Base-by-base conservation (phyloP, 2,113 vertebrate genomes). In the Tupaia tana region DNA sequence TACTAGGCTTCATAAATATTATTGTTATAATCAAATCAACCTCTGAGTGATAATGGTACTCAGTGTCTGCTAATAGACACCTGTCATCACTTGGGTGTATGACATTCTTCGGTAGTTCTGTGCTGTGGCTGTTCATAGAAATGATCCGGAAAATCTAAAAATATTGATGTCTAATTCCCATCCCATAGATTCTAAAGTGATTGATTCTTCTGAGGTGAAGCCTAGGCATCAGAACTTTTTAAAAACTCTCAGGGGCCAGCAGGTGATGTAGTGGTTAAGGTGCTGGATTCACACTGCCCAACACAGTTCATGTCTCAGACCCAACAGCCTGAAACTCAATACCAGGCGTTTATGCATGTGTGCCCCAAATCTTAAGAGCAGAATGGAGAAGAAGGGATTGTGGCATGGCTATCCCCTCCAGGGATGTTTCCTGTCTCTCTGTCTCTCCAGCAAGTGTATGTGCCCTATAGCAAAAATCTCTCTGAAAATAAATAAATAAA, bases 1-100 rank as follows among this genome's bases (percentile, higher is more conserved):
- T 93, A 81, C 87, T 58, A 69, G 63, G 25, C 22, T 66, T 70
- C 56, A 73, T 74, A 90, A 87, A 93, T 96, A 71, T 2, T 43
- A n/a, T 69, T 43, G 88, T 27, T 29, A 84, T 79, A 83, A 82
- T 87, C 15, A 90, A 54, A 84, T n/a, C 52, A 95, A 6, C 66
- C 9, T 19, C 87, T 87, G 87, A 86, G 56, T 71, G 64, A 56
- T 73, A 66, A 34, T 7, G 70, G 56, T 58, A 91, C 64, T n/a
- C 54, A 79, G 61, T 12, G 56, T 4, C 27, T 7, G 29, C 84
- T 34, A 91, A 91, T 12, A 67, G 71, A 74, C 7, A 20, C 18
- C 66, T 64, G 59, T 31, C 71, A 82, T 69, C 54, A 91, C 66
- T 27, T 78, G 78, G 73, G 58, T 90, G 67, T 74, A 27, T 34